These are phyloP conservation scores for Phanerotoma sp. DNA, from an alignment of 2,888 invertebrate species.

Conservation along the genomic window DNA sequence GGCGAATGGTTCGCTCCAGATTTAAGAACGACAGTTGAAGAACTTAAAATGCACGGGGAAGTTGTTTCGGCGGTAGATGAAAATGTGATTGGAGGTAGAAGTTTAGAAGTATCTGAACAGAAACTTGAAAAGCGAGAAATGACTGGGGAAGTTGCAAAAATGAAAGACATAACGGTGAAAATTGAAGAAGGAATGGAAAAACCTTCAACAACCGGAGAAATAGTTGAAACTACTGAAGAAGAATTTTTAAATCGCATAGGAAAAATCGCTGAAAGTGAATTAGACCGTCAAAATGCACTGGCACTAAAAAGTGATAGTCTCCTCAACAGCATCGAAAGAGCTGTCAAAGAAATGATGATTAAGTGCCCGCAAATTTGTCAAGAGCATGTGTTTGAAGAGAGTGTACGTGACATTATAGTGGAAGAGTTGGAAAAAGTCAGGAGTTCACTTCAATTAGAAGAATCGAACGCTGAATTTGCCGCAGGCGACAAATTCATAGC, in stretches of 20 bases:
- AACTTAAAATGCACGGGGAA: too few species aligned
- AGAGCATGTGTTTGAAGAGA: constrained; percentile 11
- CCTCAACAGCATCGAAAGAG: neutral
- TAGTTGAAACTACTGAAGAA: neutral
- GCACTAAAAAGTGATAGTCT: neutral
- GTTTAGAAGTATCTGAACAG: too few species aligned
- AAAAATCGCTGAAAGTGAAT: constrained; percentile 9
- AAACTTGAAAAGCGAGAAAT: too few species aligned
- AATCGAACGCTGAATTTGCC: neutral
- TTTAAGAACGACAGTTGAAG: too few species aligned
- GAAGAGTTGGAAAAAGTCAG: constrained; percentile 26
- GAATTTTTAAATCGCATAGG: neutral
- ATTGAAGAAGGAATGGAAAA: too few species aligned
- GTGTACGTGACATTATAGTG: constrained; percentile 17
- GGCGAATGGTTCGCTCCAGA: too few species aligned
- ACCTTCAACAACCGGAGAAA: too few species aligned
- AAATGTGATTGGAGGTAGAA: too few species aligned
- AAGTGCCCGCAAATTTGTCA: constrained; percentile 5
- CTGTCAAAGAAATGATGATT: constrained; percentile 1
- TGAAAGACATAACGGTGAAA: too few species aligned
- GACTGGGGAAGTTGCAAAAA: too few species aligned
- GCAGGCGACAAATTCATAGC: neutral
- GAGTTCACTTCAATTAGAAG: neutral
- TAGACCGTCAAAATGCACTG: constrained; percentile 15
- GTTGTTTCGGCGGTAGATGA: too few species aligned